These are phyloP conservation scores for Molossus alvarezi DNA, from an alignment of 2,797 vertebrate genomes.

Conservation along the genomic window DNA sequence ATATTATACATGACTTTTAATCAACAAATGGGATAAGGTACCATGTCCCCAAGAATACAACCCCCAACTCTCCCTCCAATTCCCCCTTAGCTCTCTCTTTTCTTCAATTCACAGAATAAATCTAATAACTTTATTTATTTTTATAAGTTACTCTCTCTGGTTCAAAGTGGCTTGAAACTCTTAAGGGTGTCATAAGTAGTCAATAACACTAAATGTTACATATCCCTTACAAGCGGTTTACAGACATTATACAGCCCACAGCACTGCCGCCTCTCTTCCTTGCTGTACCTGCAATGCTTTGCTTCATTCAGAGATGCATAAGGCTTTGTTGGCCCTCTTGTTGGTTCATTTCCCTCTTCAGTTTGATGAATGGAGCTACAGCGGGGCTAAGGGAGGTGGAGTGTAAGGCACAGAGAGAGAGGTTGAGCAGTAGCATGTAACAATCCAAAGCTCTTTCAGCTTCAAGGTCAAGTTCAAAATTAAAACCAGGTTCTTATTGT, in stretches of 20 bases:
- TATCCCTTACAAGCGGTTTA: constrained; percentile 83
- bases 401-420: constrained; percentile 31
- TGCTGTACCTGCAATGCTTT: constrained; percentile 67
- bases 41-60: constrained; percentile 82
- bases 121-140: constrained; percentile 88
- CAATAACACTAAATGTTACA: constrained; percentile 78
- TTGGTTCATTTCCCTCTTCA: constrained; percentile 83
- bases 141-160: constrained; percentile 85
- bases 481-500: constrained; percentile 50
- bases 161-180: constrained; percentile 87
- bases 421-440: constrained; percentile 57
- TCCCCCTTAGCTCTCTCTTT: neutral
- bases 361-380: constrained; percentile 64
- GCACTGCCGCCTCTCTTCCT: constrained; percentile 76
- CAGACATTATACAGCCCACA: constrained; percentile 77
- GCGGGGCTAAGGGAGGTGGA: neutral
- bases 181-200: constrained; percentile 83
- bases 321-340: constrained; percentile 64
- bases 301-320: constrained; percentile 78
- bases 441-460: constrained; percentile 60
- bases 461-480: constrained; percentile 82
- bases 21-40: constrained; percentile 77
- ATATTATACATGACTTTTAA: constrained; percentile 81
- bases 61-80: neutral
- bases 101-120: constrained; percentile 86